Conservation (phyloP, 2,888 invertebrate genomes). For the Galeruca laticollis region DNA sequence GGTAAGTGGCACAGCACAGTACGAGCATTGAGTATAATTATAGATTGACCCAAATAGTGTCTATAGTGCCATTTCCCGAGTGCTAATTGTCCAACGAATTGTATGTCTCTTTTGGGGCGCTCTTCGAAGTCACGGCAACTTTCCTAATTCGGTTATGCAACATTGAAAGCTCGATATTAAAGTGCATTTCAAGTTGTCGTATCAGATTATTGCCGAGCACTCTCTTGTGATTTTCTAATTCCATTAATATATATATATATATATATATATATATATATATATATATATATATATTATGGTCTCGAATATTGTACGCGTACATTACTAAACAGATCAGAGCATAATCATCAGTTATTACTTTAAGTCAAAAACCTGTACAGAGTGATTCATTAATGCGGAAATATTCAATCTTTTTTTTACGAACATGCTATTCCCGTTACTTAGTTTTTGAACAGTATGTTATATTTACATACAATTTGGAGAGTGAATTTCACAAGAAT, state of each 20-base stretch:
- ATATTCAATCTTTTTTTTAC: too few relatives aligned
- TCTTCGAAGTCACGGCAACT: constrained; percentile 45
- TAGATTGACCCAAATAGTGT: constrained; percentile 50
- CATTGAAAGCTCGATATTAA: constrained; percentile 45
- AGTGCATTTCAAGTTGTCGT: constrained; percentile 45
- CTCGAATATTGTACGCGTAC: too few relatives aligned
- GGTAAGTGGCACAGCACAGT: constrained; percentile 50
- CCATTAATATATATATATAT: constrained; percentile 39
- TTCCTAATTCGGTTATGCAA: constrained; percentile 51
- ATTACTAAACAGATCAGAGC: too few relatives aligned
- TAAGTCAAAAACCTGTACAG: too few relatives aligned
- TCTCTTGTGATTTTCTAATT: constrained; percentile 44
- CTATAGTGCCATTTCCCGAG: constrained; percentile 50
- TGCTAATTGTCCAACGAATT: constrained; percentile 53
- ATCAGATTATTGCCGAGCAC: constrained; percentile 39
- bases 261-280: too few relatives aligned
- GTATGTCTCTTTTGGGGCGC: constrained; percentile 42
- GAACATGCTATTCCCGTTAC: too few relatives aligned
- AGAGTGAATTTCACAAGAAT: too few relatives aligned
- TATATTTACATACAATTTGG: too few relatives aligned
- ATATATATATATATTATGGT: too few relatives aligned
- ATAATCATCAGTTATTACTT: too few relatives aligned
- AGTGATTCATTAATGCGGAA: too few relatives aligned
- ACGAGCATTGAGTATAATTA: constrained; percentile 50
- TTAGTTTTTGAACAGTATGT: too few relatives aligned